Percentiles rank a stretch among this genome's conserved stretches.
These are phyloP conservation scores for Morelia viridis DNA, from an alignment of 2,797 vertebrate genomes.

Conservation along the genomic window DNA sequence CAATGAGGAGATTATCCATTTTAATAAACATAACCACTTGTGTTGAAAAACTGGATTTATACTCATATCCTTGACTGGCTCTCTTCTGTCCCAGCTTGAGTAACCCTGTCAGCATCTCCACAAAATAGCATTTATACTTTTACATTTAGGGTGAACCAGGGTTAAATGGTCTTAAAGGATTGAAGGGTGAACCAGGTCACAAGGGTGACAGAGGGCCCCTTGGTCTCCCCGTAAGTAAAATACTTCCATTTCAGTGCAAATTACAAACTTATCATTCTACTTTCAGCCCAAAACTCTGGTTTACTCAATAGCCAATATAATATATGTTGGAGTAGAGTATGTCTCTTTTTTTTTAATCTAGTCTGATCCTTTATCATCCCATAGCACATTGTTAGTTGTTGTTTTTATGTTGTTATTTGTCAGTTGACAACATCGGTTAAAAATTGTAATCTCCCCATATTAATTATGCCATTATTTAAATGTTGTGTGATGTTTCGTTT, in stretches of 20 bases:
- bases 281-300: conserved; percentile 66
- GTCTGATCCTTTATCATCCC: conserved; percentile 37
- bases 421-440: conserved; percentile 41
- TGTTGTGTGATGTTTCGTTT: conserved; percentile 59
- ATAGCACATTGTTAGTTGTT: conserved; percentile 33
- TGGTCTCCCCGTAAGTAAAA: conserved; percentile 98
- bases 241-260: conserved; percentile 75
- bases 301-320: conserved; percentile 54
- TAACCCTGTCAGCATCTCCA: conserved; percentile 72
- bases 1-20: conserved; percentile 9
- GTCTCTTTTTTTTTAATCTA: conserved; percentile 46
- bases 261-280: conserved; percentile 70
- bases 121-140: conserved; percentile 81
- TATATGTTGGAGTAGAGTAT: conserved; percentile 41
- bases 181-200: conserved; percentile 93
- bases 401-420: conserved; percentile 22
- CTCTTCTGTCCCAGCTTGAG: conserved; percentile 74
- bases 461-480: conserved; percentile 50
- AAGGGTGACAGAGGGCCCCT: conserved; percentile 98
- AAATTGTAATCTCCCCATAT: conserved; percentile 36
- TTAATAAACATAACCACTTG: conserved; percentile 39
- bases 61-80: conserved; percentile 65
- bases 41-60: conserved; percentile 72
- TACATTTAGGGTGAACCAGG: conserved; percentile 93
- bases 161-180: conserved; percentile 93